phyloP scores from a whole-genome alignment of 2,888 invertebrate genomes.

The Melieria crassipennis region DNA sequence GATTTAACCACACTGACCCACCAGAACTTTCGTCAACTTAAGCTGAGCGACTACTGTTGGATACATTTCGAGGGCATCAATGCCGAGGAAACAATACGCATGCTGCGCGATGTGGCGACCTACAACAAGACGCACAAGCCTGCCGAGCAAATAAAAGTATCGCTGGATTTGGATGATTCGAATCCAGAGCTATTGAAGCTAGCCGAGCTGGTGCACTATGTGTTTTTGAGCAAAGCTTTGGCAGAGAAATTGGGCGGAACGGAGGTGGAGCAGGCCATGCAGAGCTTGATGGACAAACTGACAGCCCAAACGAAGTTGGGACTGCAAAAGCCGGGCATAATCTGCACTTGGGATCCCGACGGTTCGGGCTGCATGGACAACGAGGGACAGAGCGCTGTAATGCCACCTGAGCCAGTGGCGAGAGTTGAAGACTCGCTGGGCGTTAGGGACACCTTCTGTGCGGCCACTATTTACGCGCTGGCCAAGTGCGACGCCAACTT shows the following conservation, averaged over 20 bases:
- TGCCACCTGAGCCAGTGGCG: conserved; percentile 61
- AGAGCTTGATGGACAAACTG: conserved; percentile 57
- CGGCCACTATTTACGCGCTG: conserved; percentile 69
- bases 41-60: conserved; percentile 71
- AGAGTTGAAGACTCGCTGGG: conserved; percentile 72
- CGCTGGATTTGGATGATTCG: conserved; percentile 72
- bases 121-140: conserved; percentile 60
- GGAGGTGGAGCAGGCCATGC: conserved; percentile 68
- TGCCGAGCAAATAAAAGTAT: conserved; percentile 64
- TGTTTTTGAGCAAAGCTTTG: conserved; percentile 76
- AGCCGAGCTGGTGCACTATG: conserved; percentile 68
- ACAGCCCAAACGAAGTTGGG: conserved; percentile 39
- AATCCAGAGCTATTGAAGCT: conserved; percentile 67
- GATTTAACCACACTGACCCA: conserved; percentile 68
- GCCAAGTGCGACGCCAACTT: conserved; percentile 61
- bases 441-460: conserved; percentile 76
- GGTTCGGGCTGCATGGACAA: conserved; percentile 68
- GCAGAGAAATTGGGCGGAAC: conserved; percentile 68
- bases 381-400: conserved; percentile 53
- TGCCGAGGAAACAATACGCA: conserved; percentile 67
- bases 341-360: conserved; percentile 67
- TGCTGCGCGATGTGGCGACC: conserved; percentile 68
- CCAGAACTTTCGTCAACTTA: conserved; percentile 68
- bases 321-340: conserved; percentile 39
- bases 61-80: conserved; percentile 75